phyloP scores from a whole-genome alignment of 2,888 invertebrate species.

The Agrochola circellaris region DNA sequence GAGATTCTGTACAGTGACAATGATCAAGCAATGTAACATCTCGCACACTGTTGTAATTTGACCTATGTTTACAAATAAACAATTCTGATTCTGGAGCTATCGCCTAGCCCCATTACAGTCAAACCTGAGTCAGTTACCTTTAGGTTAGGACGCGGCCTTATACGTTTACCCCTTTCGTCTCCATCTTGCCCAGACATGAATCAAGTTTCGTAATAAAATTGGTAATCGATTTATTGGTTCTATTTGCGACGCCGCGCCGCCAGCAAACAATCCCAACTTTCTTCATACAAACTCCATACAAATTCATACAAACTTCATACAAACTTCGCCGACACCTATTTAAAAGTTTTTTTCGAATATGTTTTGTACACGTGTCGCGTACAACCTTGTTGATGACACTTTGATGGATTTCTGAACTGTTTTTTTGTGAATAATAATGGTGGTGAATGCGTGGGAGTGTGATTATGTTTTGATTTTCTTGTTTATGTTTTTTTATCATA shows the following conservation, averaged over 20 bases:
- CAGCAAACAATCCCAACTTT: slow-evolving; percentile 66
- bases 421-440: slow-evolving; percentile 74
- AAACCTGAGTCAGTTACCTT: too few species aligned
- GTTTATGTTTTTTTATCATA: slow-evolving; percentile 2
- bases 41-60: too few species aligned
- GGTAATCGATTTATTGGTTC: slow-evolving; percentile 67
- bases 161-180: not conserved
- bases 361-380: slow-evolving; percentile 76
- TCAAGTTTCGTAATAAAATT: slow-evolving; percentile 64
- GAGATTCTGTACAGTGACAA: too few species aligned
- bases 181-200: slow-evolving; percentile 36
- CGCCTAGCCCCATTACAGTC: too few species aligned
- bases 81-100: too few species aligned
- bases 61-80: too few species aligned
- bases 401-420: slow-evolving; percentile 83
- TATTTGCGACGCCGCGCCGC: slow-evolving; percentile 59
- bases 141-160: not conserved
- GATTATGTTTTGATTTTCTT: slow-evolving; percentile 35
- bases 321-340: slow-evolving; percentile 76
- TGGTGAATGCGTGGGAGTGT: slow-evolving; percentile 25
- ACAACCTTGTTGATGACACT: slow-evolving; percentile 81
- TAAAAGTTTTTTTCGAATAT: slow-evolving; percentile 72
- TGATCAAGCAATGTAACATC: too few species aligned
- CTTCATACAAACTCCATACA: slow-evolving; percentile 69
- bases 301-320: slow-evolving; percentile 72